These are phyloP conservation scores for Capreolus pygargus DNA, from an alignment of 2,113 vertebrate genomes.

Conservation along the genomic window DNA sequence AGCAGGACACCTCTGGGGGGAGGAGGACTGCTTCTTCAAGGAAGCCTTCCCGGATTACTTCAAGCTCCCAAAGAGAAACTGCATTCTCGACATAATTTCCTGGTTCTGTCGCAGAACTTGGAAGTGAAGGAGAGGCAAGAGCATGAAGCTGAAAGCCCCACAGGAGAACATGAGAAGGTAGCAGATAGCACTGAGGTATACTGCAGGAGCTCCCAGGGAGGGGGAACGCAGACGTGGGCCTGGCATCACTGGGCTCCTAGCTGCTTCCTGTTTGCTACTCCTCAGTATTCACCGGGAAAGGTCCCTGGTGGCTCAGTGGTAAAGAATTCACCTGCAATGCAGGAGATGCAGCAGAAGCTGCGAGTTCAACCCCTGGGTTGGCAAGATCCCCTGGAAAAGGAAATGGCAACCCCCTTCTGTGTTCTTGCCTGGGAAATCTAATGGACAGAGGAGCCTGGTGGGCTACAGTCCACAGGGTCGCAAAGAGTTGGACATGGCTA, in stretches of 20 bases:
- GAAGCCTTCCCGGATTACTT: not conserved
- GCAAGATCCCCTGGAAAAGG: not conserved
- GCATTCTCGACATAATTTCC: not conserved
- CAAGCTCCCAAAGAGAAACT: not conserved
- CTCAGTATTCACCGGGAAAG: not conserved
- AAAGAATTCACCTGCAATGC: not conserved
- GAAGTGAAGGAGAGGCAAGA: not conserved
- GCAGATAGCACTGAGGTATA: fast-evolving
- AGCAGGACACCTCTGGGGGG: not conserved
- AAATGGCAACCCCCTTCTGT: not conserved
- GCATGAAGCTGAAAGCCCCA: not conserved
- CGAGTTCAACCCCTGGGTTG: not conserved
- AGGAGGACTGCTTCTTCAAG: not conserved
- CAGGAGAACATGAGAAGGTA: not conserved
- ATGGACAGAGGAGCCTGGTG: not conserved
- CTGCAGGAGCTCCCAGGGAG: not conserved
- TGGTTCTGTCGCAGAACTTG: not conserved
- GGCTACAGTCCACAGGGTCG: not conserved
- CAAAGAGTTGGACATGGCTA: not conserved
- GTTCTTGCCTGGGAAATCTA: not conserved
- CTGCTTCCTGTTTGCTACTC: not conserved
- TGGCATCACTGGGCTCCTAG: not conserved
- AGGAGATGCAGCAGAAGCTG: not conserved
- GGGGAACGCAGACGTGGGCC: not conserved
- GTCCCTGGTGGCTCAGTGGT: not conserved